Base-by-base conservation (phyloP, 2,888 invertebrate genomes). In the Malthinus flaveolus region DNA sequence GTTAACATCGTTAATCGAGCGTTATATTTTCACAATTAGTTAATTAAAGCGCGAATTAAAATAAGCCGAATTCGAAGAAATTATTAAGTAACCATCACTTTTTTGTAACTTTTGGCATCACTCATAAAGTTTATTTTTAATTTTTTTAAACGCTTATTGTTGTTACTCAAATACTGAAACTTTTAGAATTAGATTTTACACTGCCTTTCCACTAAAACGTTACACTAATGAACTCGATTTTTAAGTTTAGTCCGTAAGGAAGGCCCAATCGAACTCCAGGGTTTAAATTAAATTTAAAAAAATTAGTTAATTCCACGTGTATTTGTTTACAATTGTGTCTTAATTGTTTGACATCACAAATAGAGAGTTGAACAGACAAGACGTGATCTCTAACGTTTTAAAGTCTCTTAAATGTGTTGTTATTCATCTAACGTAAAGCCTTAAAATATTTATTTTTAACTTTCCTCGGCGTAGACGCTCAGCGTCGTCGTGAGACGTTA, bases 361-460 rank as follows among this genome's bases (percentile, higher is more conserved):
- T 56, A 55, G 37, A 55, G 37, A 51, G 36, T 55, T 47, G 55
- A 59, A 33, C 42, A 59, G 59, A 61, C 54, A 57, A 52, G 53
- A 57, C 49, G 61, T 35, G 57, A 61, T 57, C 61, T 36, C 46
- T 49, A 49, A 55, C 56, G 56, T 52, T 59, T 52, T 48, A 15
- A 42, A 54, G 52, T 44, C 50, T 57, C 56, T 49, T 56, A 47
- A 49, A 48, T 58, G 56, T 61, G 63, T 61, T 66, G 66, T 65
- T 62, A 66, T 67, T 66, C 57, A 66, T 65, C 58, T 65, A 67
- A 69, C 69, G 68, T 69, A 70, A 69, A 68, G 65, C 53, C 61
- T 57, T 23, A 23, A 23, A 69, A 51, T 56, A 68, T 73, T 74
- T 74, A 74, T 73, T 73, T 73, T 72, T 74, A 74, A 73, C 71